phyloP scores from a whole-genome alignment of 2,888 invertebrate genomes.

The Mallateleia sp. region DNA sequence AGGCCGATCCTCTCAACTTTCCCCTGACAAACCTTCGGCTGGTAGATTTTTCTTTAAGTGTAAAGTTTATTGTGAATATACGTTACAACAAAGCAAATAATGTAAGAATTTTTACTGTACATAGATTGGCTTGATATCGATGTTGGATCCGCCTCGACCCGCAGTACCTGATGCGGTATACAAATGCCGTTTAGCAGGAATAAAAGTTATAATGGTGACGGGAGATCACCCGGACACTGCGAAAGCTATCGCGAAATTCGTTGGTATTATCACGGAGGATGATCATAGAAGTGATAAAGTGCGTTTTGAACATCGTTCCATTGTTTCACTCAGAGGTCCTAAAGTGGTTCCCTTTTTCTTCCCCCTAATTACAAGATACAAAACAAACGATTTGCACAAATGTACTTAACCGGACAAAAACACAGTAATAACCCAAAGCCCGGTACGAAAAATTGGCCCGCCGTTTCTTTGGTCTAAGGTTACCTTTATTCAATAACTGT shows the following conservation, averaged over 20 bases:
- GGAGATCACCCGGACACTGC: conserved; percentile 96
- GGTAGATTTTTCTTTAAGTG: conserved; percentile 46
- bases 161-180: conserved; percentile 92
- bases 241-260: conserved; percentile 93
- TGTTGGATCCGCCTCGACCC: conserved; percentile 92
- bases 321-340: too few species aligned
- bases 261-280: conserved; percentile 91
- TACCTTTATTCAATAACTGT: too few species aligned
- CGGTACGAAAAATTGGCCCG: too few species aligned
- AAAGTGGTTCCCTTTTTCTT: too few species aligned
- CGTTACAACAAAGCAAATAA: background rate
- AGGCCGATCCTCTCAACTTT: conserved; percentile 90
- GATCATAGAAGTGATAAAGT: too few species aligned
- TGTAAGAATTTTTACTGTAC: background rate
- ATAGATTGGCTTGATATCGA: conserved; percentile 91
- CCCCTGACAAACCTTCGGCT: conserved; percentile 90
- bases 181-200: conserved; percentile 94
- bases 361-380: too few species aligned
- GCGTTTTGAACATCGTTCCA: too few species aligned
- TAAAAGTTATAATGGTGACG: conserved; percentile 95
- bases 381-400: too few species aligned
- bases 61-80: background rate
- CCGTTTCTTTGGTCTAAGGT: too few species aligned
- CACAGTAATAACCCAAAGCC: too few species aligned
- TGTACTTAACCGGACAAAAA: background rate